Evolutionary conservation across 2,888 invertebrate species (phyloP), one percentile per base, ranked within the genome.

Genomic region (Pammene fasciana): DNA sequence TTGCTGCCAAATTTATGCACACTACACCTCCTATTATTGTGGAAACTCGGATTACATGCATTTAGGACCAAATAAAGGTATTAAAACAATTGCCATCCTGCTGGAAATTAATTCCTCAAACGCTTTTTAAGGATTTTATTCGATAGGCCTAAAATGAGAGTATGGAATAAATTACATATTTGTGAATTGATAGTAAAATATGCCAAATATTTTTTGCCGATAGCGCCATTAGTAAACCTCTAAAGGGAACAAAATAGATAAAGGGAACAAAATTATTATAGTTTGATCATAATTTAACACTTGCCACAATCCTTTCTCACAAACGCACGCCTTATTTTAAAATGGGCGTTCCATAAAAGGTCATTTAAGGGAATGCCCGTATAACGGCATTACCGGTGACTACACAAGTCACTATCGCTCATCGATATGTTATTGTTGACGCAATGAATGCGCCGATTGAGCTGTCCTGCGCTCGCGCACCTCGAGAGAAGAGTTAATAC

Each of bases 371-470:
- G 45, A 52, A 52, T 38, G 26, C 11, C 50, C 38, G 57, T 46
- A 68, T 26, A 62, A 62, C 62, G 41, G 62, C 41, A 41, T 41
- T 41, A 18, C 50, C 62, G 62, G 62, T 18, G 50, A 52, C 62
- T 52, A 41, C 50, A 26, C 62, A 41, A 62, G 41, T 52, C 26
- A 38, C 62, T 72, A 71, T 71, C 72, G 67, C 73, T 70, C 70
- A 70, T 70, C 70, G 67, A 73, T 72, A 71, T 71, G 74, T 71
- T 73, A 62, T 73, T 73, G 75, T 76, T 79, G 80, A 80, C 80
- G 76, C 78, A 73, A 74, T 76, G 76, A 79, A 79, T 76, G 81
- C 77, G 75, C 67, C 80, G 80, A 80, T 80, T 78, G 80, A 80
- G 78, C 80, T 81, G 80, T 80, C 80, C 60, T 10, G 59, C 65